A percentile compares a stretch with the other conserved stretches of the same genome.
Conservation (phyloP, 2,797 vertebrate species). For the Tadarida brasiliensis region DNA sequence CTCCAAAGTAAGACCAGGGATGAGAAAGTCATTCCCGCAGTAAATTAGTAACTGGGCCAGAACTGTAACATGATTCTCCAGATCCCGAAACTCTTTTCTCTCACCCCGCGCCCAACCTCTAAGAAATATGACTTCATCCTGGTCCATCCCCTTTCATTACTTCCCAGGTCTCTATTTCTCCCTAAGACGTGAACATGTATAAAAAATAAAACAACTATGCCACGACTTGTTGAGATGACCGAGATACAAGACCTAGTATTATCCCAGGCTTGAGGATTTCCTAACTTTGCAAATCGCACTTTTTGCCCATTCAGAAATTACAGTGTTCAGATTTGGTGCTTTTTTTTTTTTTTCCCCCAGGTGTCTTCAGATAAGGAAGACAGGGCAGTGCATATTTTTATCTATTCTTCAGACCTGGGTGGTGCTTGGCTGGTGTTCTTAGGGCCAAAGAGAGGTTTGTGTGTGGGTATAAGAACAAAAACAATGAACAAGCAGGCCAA, state of each 20-base stretch:
- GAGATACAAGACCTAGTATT: not conserved
- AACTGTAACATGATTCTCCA: not conserved
- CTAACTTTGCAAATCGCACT: not conserved
- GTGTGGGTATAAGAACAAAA: not conserved
- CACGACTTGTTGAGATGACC: not conserved
- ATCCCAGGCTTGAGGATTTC: not conserved
- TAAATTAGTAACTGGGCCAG: not conserved
- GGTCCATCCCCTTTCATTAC: not conserved
- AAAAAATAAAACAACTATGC: not conserved
- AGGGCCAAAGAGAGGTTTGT: not conserved
- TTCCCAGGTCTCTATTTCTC: not conserved
- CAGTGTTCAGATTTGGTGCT: conserved; percentile 21
- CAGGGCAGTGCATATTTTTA: conserved; percentile 72
- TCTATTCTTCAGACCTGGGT: not conserved
- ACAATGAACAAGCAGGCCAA: not conserved
- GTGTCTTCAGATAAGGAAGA: conserved; percentile 72
- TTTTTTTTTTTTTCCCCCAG: conserved; percentile 52
- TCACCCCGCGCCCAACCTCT: not conserved
- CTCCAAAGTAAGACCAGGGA: not conserved
- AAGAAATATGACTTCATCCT: not conserved
- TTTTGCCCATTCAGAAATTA: conserved; percentile 44
- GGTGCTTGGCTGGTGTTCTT: not conserved
- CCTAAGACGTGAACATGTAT: not conserved
- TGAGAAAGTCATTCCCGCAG: not conserved
- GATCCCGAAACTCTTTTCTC: not conserved